These are phyloP conservation scores for Danio aesculapii DNA, from an alignment of 2,797 vertebrate species.

Conservation along the genomic window DNA sequence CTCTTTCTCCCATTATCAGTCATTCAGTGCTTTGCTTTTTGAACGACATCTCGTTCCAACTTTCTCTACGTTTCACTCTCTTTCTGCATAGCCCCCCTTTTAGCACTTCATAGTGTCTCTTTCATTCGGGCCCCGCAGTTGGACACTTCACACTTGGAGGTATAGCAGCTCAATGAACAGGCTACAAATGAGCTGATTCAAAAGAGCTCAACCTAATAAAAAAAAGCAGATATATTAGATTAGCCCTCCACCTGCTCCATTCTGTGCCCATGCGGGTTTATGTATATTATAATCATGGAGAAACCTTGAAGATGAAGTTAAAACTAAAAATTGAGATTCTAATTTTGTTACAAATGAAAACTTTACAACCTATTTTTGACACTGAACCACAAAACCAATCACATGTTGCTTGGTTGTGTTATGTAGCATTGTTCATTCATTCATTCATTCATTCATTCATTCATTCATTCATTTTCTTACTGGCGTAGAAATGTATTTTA, in stretches of 20 bases:
- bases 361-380: neutral
- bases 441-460: no score
- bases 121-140: constrained; percentile 59
- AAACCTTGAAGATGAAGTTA: neutral
- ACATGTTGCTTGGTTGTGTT: no score
- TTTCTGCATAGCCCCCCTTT: neutral
- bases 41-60: constrained; percentile 26
- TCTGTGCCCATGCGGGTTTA: constrained; percentile 65
- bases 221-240: constrained; percentile 72
- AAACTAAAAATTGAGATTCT: neutral
- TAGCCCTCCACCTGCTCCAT: constrained; percentile 76
- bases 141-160: constrained; percentile 75
- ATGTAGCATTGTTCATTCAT: no score
- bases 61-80: constrained; percentile 44
- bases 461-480: no score
- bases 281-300: neutral
- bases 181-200: constrained; percentile 76
- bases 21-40: constrained; percentile 35
- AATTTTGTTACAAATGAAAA: neutral
- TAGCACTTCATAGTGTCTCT: constrained; percentile 49
- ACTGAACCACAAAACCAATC: no score
- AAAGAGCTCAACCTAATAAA: constrained; percentile 72
- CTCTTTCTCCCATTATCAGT: constrained; percentile 33
- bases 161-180: constrained; percentile 77
- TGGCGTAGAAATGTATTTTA: no score